A percentile compares a stretch with the other conserved stretches of the same genome.
Evolutionary conservation across 2,888 invertebrate genomes (phyloP).

Genomic region (Drosophila tanythrix): DNA sequence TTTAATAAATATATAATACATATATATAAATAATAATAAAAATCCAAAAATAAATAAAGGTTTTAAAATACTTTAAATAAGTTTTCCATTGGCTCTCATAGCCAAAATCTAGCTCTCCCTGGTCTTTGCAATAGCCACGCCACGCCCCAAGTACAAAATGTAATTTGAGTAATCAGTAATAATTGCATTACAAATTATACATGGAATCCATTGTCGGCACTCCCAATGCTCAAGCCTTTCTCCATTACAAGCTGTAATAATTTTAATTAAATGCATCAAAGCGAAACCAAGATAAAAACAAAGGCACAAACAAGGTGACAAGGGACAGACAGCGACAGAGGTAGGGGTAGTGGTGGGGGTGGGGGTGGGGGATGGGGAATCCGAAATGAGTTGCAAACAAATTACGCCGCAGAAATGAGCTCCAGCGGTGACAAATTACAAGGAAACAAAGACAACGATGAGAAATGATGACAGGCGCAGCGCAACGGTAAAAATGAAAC

Average conservation of each 20-base stretch:
- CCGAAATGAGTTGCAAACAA: conserved; percentile 75
- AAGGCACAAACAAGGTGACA: conserved; percentile 44
- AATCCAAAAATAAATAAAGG: background rate
- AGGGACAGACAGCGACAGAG: background rate
- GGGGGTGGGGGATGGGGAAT: conserved; percentile 35
- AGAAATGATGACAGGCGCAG: conserved; percentile 75
- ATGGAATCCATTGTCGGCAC: conserved; percentile 31
- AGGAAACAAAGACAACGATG: conserved; percentile 68
- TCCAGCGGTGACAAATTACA: conserved; percentile 82
- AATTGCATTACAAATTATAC: conserved; percentile 19
- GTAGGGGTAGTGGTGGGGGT: background rate
- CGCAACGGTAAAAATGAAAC: conserved; percentile 61
- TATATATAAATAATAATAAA: no score
- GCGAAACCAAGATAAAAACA: conserved; percentile 43
- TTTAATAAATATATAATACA: no score
- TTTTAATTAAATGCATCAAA: conserved; percentile 71
- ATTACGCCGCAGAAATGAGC: conserved; percentile 78
- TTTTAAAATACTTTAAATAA: background rate
- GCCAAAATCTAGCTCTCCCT: background rate
- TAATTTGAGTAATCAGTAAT: conserved; percentile 19
- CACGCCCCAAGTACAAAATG: background rate
- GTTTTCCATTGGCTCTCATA: background rate
- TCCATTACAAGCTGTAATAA: conserved; percentile 55
- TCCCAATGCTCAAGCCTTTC: conserved; percentile 35
- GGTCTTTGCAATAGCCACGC: background rate